A percentile compares a stretch with the other conserved stretches of the same genome.
Conservation (phyloP, 2,797 vertebrate species). For the Myoxocephalus aenaeus region DNA sequence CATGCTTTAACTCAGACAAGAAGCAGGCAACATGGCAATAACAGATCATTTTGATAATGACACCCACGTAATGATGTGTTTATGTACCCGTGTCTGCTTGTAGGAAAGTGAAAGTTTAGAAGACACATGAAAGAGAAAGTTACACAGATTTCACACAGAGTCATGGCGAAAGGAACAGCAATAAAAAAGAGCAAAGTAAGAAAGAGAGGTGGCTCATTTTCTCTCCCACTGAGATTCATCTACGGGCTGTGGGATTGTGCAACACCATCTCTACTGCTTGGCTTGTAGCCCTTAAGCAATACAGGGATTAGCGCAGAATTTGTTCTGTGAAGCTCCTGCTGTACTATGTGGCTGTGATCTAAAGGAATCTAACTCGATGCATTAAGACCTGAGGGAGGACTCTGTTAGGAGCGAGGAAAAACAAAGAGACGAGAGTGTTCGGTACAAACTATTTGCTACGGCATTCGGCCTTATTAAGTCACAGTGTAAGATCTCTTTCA, state of each 20-base stretch:
- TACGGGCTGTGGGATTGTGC: conserved; percentile 45
- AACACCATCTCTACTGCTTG: conserved; percentile 56
- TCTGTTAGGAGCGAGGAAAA: conserved; percentile 13
- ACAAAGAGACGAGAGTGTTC: conserved; percentile 44
- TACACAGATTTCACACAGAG: not conserved
- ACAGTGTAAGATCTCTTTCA: conserved; percentile 12
- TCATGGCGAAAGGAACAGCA: conserved; percentile 6
- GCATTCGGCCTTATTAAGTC: conserved; percentile 30
- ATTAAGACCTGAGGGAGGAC: conserved; percentile 56
- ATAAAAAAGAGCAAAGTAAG: conserved; percentile 32
- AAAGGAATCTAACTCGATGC: conserved; percentile 59
- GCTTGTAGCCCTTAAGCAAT: conserved; percentile 75
- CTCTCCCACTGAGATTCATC: conserved; percentile 49
- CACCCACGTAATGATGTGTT: conserved; percentile 44
- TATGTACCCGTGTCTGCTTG: conserved; percentile 14
- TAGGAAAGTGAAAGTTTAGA: conserved; percentile 12
- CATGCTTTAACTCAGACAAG: conserved; percentile 9
- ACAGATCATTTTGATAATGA: conserved; percentile 46
- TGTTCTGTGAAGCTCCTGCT: conserved; percentile 64
- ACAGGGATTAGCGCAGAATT: conserved; percentile 66
- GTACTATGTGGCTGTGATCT: conserved; percentile 54
- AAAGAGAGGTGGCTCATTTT: conserved; percentile 50
- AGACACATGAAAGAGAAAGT: conserved; percentile 20
- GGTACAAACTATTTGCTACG: conserved; percentile 30
- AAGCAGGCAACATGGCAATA: conserved; percentile 34